phyloP scores from a whole-genome alignment of 2,797 vertebrate genomes.

The Sebastes oblongus region DNA sequence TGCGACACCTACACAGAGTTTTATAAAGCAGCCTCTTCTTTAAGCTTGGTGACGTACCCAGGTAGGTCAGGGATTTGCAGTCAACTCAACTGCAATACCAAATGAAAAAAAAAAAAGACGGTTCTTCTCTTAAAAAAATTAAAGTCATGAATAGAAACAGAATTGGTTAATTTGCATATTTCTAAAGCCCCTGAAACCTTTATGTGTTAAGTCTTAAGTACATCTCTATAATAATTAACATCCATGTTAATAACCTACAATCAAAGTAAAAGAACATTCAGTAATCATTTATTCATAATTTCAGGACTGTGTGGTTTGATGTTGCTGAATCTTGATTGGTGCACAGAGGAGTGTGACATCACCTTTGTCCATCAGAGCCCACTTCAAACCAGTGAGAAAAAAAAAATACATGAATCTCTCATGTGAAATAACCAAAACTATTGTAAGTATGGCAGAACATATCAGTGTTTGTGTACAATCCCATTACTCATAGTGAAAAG shows the following conservation, averaged over 20 bases:
- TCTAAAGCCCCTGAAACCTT: not conserved
- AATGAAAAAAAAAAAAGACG: not conserved
- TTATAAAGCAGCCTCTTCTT: not conserved
- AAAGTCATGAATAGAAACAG: not conserved
- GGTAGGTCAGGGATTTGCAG: constrained; percentile 12
- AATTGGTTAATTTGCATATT: not conserved
- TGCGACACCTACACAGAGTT: constrained; percentile 9
- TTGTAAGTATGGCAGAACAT: not conserved
- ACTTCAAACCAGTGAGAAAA: not conserved
- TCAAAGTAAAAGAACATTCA: not conserved
- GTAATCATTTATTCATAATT: not conserved
- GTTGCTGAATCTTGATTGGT: not conserved
- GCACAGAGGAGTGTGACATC: not conserved
- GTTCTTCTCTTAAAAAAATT: not conserved
- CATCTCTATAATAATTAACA: not conserved
- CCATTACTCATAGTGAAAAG: not conserved
- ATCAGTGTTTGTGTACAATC: not conserved
- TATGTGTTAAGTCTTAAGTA: not conserved
- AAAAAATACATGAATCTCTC: not conserved
- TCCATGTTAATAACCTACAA: not conserved
- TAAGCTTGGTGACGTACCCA: not conserved
- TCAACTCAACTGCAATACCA: not conserved
- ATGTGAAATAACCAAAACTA: not conserved
- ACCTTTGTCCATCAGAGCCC: too few relatives aligned
- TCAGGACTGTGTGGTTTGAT: not conserved